Base-by-base conservation (phyloP, 2,113 vertebrate genomes). In the Calypte anna region DNA sequence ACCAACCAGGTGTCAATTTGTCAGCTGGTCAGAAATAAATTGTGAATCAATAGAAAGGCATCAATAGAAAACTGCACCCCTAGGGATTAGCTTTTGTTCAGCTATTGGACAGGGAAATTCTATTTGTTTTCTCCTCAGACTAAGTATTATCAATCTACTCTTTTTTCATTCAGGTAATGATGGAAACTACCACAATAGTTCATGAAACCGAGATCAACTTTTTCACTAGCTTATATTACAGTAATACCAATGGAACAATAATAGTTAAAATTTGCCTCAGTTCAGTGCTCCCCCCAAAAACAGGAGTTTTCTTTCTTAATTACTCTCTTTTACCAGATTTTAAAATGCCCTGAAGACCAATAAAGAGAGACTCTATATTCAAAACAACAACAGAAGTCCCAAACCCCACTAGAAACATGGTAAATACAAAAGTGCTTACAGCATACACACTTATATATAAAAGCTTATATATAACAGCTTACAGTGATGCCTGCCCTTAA, bases 291-390 rank as follows among this genome's bases (percentile, higher is more conserved):
- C 50, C 59, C 43, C 68, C 43, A 46, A 91, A 72, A 84, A 46
- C 28, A 38, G 36, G 55, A 74, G 76, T 91, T 74, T 74, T 77
- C 76, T 78, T 80, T 62, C 76, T 75, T 88, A 66, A 90, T 91
- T 87, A 93, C 54, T 20, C 86, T 80, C 55, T 89, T 86, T 92
- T 76, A 90, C 55, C 51, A 38, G 17, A 63, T 74, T 69, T 91
- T 64, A 93, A 93, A 93, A 88, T 69, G 51, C 83, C 68, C 76
- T 51, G 38, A 95, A 88, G 83, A 80, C n/a, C 76, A 91, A 76
- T 91, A 88, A 78, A 76, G 33, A 70, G 25, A 62, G 36, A 76
- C 15, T 75, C 7, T 51, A 61, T 59, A 85, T 82, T 70, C 70
- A 48, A 92, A 82, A 80, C 9, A 66, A 64, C 12, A 61, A 68